Evolutionary conservation across 2,113 vertebrate species (phyloP), one percentile per base, ranked within the genome.

Genomic region (Peromyscus polionotus): DNA sequence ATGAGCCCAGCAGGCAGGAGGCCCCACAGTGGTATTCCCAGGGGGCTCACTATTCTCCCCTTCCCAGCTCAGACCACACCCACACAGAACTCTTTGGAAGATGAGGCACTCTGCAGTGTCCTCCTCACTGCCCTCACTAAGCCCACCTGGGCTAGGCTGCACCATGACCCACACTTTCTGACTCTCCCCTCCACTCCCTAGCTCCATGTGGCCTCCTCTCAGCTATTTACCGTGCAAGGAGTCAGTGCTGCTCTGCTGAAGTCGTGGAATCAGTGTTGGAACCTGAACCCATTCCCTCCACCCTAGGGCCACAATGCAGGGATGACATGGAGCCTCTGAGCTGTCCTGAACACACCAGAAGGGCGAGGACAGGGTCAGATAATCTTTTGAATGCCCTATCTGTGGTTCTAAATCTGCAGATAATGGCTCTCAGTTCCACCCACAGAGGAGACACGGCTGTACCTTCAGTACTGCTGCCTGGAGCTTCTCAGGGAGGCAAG

Each of bases 381-480:
- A 61, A 17, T 68, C 57, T 51, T n/a, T 9, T 14, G 33, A 54
- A 72, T 1, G 45, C 36, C 22, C 13, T 7, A 48, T 45, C 68
- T 68, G 36, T 36, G 16, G 17, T 24, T 59, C 16, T 14, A 10
- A 39, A 17, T 36, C 48, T 13, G 12, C 19, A 80, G 68, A 73
- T 11, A 26, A 42, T 0, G 75, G 33, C 45, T 70, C 67, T n/a
- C 33, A 26, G 63, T 87, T 87, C 84, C 33, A 7, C 42, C 28
- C 45, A 24, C 11, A 51, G 75, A 31, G 20, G 65, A 70, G 65
- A 24, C 45, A 24, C 45, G 24, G 33, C 42, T n/a, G 12, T 16
- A 3, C 48, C 10, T 0, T 22, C 11, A 0, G n/a, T 11, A 14
- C 13, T 33, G 6, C 54, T 14, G 9, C 3, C 6, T 26, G 42